Evolutionary conservation across 2,797 vertebrate species (phyloP), one percentile per base, ranked within the genome.

Genomic region (Myiotriccus ornatus): DNA sequence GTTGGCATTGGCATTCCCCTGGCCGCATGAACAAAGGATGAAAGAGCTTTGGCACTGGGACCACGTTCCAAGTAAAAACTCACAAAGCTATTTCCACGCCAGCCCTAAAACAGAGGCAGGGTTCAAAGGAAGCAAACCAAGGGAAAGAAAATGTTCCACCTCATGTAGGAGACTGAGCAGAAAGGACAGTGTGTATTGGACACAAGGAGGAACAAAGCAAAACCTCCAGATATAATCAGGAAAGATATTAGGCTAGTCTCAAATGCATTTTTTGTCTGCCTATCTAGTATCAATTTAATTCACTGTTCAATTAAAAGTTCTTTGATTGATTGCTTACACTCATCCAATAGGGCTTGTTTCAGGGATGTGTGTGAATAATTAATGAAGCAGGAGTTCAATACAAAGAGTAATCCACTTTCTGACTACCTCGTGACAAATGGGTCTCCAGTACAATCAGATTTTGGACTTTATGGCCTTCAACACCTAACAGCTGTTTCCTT

Each of bases 251-350:
- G 20, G 24, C 23, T 67, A 74, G 34, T 74, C 60, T 94, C 71
- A 91, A 78, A 77, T 16, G 32, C 21, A 47, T 80, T 81, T 82
- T 18, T 41, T 84, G 30, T 68, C 57, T 43, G 55, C 50, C 49
- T 65, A 32, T 34, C 44, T 56, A 67, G 67, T 34, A 86, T 37
- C 21, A 59, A 65, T 82, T 79, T 94, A 93, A 83, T 84, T 94
- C 53, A 77, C 49, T 84, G 24, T 53, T 93, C 78, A 92, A 71
- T 93, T 93, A 92, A 63, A 95, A 75, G 50, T 50, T 83, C 46
- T 35, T 70, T 65, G 39, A 87, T 19, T 59, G 73, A 73, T 87
- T 86, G 64, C 56, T 60, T 89, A 35, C 41, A 52, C 30, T 87
- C 35, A 70, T 12, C 71, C 75, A 85, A 41, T 43, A 60, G 11